Evolutionary conservation across 2,797 vertebrate genomes (phyloP).

Genomic region (Enteromius paludinosus): DNA sequence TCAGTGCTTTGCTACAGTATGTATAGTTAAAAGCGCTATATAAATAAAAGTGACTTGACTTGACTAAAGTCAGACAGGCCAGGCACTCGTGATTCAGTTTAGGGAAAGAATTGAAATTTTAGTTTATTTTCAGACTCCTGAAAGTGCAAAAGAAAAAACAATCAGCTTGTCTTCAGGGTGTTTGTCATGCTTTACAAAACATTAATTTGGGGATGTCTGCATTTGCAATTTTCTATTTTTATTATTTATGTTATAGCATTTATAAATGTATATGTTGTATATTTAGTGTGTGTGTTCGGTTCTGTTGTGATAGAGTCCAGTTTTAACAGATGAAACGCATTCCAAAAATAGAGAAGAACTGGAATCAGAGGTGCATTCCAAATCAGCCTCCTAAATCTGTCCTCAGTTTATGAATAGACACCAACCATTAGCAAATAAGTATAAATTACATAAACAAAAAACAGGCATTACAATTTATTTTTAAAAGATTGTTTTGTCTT

Average conservation of each 20-base stretch:
- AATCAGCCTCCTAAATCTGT: constrained; percentile 27
- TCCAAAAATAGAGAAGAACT: constrained; percentile 61
- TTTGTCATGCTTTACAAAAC: background rate
- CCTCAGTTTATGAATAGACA: constrained; percentile 2
- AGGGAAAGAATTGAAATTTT: background rate
- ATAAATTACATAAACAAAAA: background rate
- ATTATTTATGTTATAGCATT: background rate
- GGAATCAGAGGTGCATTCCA: constrained; percentile 28
- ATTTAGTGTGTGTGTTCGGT: background rate
- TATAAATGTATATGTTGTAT: background rate
- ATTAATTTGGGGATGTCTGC: background rate
- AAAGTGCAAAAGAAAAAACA: constrained; percentile 46
- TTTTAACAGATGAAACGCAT: constrained; percentile 58
- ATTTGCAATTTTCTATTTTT: background rate
- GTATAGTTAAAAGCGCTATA: too few relatives aligned
- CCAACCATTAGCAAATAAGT: background rate
- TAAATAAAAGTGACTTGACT: too few relatives aligned
- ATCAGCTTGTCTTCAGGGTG: constrained; percentile 15
- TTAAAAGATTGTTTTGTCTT: background rate
- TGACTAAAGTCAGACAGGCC: background rate
- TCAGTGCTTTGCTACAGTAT: too few relatives aligned
- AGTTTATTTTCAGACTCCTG: background rate
- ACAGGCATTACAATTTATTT: too few relatives aligned
- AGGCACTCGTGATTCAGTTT: background rate
- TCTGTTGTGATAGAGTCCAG: constrained; percentile 35